Evolutionary conservation across 2,113 vertebrate species (phyloP).

Genomic region (Lota lota): DNA sequence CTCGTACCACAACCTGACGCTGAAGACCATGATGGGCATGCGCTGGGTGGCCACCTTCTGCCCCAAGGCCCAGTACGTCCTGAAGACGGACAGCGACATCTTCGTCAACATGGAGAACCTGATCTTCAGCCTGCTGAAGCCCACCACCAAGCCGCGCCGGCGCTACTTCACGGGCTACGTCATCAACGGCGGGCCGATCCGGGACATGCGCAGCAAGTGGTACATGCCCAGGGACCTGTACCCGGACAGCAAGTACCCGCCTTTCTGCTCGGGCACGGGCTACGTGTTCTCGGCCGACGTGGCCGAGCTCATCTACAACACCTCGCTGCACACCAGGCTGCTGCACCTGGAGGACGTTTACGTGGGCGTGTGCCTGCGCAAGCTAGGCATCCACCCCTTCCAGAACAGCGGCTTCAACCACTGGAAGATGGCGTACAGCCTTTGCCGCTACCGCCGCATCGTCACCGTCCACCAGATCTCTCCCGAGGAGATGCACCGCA

Average conservation of each 20-base stretch:
- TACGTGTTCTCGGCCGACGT: constrained; percentile 97
- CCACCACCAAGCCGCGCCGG: constrained; percentile 89
- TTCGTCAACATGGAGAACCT: constrained; percentile 99
- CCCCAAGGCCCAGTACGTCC: constrained; percentile 91
- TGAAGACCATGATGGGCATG: constrained; percentile 98
- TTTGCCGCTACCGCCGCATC: constrained; percentile 92
- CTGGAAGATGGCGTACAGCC: constrained; percentile 99
- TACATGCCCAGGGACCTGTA: constrained; percentile 97
- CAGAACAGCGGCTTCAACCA: constrained; percentile 99
- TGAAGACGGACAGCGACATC: constrained; percentile 99
- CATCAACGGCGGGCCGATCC: constrained; percentile 95
- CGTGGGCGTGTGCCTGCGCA: constrained; percentile 92
- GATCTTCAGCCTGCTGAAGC: constrained; percentile 93
- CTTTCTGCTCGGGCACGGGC: constrained; percentile 96
- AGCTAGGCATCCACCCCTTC: constrained; percentile 94
- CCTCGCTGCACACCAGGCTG: constrained; percentile 93
- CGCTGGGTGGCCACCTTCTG: constrained; percentile 95
- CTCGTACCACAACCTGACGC: constrained; percentile 95
- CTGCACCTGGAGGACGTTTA: constrained; percentile 98
- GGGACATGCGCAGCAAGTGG: constrained; percentile 97
- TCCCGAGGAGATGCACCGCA: constrained; percentile 97
- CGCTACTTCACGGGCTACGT: constrained; percentile 97
- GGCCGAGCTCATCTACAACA: constrained; percentile 95
- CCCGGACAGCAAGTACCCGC: constrained; percentile 95
- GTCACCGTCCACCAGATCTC: constrained; percentile 98